Evolutionary conservation across 2,888 invertebrate genomes (phyloP), one percentile per base, ranked within the genome.

Genomic region (Drosophila peninsularis): DNA sequence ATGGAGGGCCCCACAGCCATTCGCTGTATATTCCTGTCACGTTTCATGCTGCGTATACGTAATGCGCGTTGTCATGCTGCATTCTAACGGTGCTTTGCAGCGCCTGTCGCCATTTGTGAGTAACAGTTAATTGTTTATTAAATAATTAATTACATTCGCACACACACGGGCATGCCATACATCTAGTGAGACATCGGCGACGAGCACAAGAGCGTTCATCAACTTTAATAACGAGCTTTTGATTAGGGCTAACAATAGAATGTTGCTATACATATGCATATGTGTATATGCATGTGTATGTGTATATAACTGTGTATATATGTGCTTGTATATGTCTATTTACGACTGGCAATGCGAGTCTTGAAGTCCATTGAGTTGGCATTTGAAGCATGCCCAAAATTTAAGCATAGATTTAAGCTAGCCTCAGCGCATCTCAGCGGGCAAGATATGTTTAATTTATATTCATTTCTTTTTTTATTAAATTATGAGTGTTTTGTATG

Each of bases 51-150:
- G 55, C 66, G 77, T 66, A 66, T 71, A 62, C 57, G 66, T 54
- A 70, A 64, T 62, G 17, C 66, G 57, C 45, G 63, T 30, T 53
- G 27, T 41, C 24, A 65, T 68, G 65, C 49, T 82, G 77, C 83
- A 73, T 73, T 83, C 78, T 70, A 80, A 83, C 69, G 64, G 80
- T 80, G 80, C 72, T 49, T 66, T 53, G 65, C 63, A 63, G 53
- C 68, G 73, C 54, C 65, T 42, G 55, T 64, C 62, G 19, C 34
- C 50, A 36, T 19, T 44, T 21, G 13, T 39, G 41, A 55, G 57
- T 60, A 58, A 77, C 69, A 71, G 71, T 85, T 82, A 85, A 82
- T 82, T 84, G 79, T 82, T 82, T 73, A 58, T 79, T 82, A 63
- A 84, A 84, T 82, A 84, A 82, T 84, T 85, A 82, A 84, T 84